phyloP scores from a whole-genome alignment of 1,140 invertebrate species.

The Drosophila prosaltans region DNA sequence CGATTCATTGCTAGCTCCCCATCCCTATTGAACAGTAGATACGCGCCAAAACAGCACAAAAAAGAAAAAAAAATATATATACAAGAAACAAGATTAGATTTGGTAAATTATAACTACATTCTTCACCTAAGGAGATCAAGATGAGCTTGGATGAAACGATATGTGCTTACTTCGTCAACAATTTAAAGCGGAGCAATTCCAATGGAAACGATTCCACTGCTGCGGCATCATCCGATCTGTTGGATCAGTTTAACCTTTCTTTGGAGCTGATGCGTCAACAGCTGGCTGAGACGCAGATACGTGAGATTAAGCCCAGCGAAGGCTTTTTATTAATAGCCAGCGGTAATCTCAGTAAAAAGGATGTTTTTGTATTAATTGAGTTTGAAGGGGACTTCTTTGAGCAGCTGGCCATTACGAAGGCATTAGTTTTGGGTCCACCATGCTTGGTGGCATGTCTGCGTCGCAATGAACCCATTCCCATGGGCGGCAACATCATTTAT shows the following conservation, averaged over 20 bases:
- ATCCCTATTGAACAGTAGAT: background rate
- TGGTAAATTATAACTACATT: background rate
- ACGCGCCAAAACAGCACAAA: conserved; percentile 2
- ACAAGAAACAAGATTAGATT: background rate
- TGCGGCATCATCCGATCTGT: background rate
- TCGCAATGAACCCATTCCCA: conserved; percentile 89
- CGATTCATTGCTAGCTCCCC: background rate
- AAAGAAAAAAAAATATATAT: background rate
- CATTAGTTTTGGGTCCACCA: conserved; percentile 90
- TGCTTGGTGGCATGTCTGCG: conserved; percentile 91
- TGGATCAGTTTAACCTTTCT: conserved; percentile 52
- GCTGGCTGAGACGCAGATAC: conserved; percentile 68
- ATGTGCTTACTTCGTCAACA: conserved; percentile 75
- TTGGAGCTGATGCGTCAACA: conserved; percentile 53
- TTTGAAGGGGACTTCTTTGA: conserved; percentile 89
- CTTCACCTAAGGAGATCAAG: conserved; percentile 32
- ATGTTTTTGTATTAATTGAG: conserved; percentile 89
- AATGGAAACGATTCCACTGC: conserved; percentile 31
- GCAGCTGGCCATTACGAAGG: conserved; percentile 86
- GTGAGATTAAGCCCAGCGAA: conserved; percentile 69
- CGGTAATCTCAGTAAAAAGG: conserved; percentile 86
- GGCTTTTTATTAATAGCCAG: conserved; percentile 68
- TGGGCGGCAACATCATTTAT: conserved; percentile 89
- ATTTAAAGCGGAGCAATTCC: conserved; percentile 34
- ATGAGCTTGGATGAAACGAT: conserved; percentile 73